A percentile compares a stretch with the other conserved stretches of the same genome.
phyloP scores from a whole-genome alignment of 2,113 vertebrate species.

The Ploceus nigricollis region DNA sequence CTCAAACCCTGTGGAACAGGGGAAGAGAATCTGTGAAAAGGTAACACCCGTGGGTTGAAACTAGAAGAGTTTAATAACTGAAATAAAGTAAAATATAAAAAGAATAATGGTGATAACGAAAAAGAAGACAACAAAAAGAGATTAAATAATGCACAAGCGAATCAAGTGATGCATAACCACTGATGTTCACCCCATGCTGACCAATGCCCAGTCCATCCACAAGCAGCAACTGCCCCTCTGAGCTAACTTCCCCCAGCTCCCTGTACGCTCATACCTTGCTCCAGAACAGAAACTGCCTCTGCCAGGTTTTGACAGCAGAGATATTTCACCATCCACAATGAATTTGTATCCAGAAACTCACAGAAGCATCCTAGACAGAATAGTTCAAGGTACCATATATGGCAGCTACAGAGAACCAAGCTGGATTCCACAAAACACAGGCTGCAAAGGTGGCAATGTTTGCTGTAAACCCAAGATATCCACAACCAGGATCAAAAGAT shows the following conservation, averaged over 20 bases:
- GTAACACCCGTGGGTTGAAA: not conserved
- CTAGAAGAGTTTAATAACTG: not conserved
- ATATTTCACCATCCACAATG: not conserved
- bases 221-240: not conserved
- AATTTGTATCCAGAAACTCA: not conserved
- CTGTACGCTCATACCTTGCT: not conserved
- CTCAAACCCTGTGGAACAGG: not conserved
- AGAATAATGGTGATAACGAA: not conserved
- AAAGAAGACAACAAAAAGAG: not conserved
- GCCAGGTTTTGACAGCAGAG: not conserved
- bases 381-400: not conserved
- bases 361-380: not conserved
- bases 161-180: not conserved
- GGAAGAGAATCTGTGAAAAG: not conserved
- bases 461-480: not conserved
- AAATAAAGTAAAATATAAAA: not conserved
- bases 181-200: not conserved
- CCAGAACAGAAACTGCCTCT: not conserved
- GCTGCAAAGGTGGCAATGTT: not conserved
- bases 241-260: not conserved
- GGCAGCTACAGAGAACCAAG: not conserved
- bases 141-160: not conserved
- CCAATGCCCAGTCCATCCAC: not conserved
- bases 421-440: not conserved
- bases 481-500: not conserved